These are phyloP conservation scores for Epinephelus awoara DNA, from an alignment of 2,797 vertebrate species.

Conservation along the genomic window DNA sequence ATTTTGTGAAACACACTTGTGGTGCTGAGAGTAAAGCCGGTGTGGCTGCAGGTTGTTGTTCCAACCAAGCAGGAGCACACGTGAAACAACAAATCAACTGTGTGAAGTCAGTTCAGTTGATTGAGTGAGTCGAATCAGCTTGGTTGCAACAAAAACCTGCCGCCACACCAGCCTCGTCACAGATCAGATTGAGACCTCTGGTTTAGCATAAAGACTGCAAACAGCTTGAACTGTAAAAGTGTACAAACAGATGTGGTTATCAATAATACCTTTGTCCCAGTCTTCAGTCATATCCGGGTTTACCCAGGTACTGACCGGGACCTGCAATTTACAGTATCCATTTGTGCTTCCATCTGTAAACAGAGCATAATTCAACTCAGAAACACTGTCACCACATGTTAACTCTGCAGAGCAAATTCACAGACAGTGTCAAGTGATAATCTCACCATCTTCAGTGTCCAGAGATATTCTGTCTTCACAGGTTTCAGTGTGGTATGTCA, in stretches of 20 bases:
- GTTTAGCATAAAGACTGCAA: too few species aligned
- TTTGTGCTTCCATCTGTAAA: constrained; percentile 42
- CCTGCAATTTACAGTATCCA: constrained; percentile 54
- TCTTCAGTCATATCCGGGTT: constrained; percentile 85
- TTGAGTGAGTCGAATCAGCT: too few species aligned
- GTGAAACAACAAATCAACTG: too few species aligned
- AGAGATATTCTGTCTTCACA: constrained; percentile 81
- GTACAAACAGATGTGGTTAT: not conserved
- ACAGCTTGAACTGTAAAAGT: too few species aligned
- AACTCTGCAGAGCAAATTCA: not conserved
- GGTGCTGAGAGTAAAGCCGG: too few species aligned
- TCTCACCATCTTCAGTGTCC: constrained; percentile 58
- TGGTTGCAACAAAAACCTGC: too few species aligned
- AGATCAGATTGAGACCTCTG: too few species aligned
- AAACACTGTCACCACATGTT: not conserved
- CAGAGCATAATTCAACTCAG: not conserved
- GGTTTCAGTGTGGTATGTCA: constrained; percentile 86
- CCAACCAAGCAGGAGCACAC: too few species aligned
- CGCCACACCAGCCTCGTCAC: too few species aligned
- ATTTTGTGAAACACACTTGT: too few species aligned
- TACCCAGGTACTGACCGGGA: constrained; percentile 84
- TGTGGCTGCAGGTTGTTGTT: too few species aligned
- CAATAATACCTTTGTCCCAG: constrained; percentile 87
- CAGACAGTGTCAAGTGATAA: accelerated
- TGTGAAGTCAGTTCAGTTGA: too few species aligned